Evolutionary conservation across 1,140 invertebrate species (phyloP), one percentile per base, ranked within the genome.

Genomic region (Thrips palmi): DNA sequence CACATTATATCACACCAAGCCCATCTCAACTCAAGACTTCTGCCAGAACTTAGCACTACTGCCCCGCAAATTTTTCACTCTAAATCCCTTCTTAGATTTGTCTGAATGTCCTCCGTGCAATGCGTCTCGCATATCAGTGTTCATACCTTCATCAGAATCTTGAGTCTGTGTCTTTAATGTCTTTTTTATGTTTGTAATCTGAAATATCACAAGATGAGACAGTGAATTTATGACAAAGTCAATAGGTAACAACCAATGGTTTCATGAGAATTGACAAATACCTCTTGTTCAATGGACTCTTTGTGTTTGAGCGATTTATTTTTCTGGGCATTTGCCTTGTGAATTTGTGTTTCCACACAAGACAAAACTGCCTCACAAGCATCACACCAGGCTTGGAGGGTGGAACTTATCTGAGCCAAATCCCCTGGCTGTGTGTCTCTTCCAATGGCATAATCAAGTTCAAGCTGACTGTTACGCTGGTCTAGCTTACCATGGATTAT

Each of bases 401-500:
- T 86, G 35, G 73, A 65, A 2, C 77, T 71, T 27, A 89, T 84
- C 29, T 68, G 62, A 19, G 71, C 65, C 5, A 85, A 68, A 53
- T 88, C 81, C 17, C 78, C 78, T 1, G 75, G 65, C 33, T 76
- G 70, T 29, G 94, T 88, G 57, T 97, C 92, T 15, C 92, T 64
- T 0, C 89, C 91, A 24, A 96, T 71, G 1, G 88, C 86, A 51
- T 83, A 93, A 56, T 96, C 89, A 1, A 97, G 77, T 58, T 97
- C 89, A 24, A 97, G 62, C 45, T 84, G 76, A 43, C 78, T 79
- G 57, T 88, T 88, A 51, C 88, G 85, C 58, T 96, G 92, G 60
- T 97, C 92, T 39, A 97, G 57, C 63, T 96, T 96, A 1, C 89
- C 92, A 50, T 87, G 82, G 41, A 97, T 91, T 48, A 97, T 86